A percentile compares a stretch with the other conserved stretches of the same genome.
Evolutionary conservation across 2,888 invertebrate genomes (phyloP).

Genomic region (Nysson spinosus): DNA sequence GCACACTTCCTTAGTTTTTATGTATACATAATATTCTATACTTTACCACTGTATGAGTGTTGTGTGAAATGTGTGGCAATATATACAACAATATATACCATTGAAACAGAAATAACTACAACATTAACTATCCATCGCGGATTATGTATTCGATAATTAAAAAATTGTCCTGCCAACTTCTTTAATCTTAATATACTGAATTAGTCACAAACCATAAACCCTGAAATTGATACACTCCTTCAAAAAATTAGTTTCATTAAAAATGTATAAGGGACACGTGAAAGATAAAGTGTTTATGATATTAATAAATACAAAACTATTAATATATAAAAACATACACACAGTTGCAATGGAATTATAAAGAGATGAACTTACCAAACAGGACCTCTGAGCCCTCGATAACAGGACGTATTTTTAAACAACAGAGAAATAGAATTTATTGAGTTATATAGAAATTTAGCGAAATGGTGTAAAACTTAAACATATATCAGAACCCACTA

Average conservation of each 20-base stretch:
- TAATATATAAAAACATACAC: conserved; percentile 53
- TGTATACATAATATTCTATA: no score
- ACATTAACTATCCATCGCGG: no score
- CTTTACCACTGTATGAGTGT: no score
- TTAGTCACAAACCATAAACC: conserved; percentile 62
- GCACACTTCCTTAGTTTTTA: no score
- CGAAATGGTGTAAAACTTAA: conserved; percentile 45
- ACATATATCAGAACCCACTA: conserved; percentile 21
- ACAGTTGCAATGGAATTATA: conserved; percentile 50
- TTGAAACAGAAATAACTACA: no score
- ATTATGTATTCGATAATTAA: no score
- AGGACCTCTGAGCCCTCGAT: conserved; percentile 75
- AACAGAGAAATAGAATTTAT: conserved; percentile 75
- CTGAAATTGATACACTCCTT: conserved; percentile 31
- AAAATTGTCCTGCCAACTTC: no score
- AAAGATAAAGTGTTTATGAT: conserved; percentile 45
- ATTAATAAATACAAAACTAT: conserved; percentile 48
- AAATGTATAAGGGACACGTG: conserved; percentile 33
- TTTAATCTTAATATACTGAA: no score
- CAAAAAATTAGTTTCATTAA: conserved; percentile 49
- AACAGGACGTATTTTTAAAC: conserved; percentile 75
- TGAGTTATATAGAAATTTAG: conserved; percentile 56
- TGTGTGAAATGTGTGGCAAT: no score
- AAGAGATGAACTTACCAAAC: conserved; percentile 72
- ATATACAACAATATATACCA: no score